phyloP scores from a whole-genome alignment of 2,113 vertebrate species.

The Donacobius atricapilla region DNA sequence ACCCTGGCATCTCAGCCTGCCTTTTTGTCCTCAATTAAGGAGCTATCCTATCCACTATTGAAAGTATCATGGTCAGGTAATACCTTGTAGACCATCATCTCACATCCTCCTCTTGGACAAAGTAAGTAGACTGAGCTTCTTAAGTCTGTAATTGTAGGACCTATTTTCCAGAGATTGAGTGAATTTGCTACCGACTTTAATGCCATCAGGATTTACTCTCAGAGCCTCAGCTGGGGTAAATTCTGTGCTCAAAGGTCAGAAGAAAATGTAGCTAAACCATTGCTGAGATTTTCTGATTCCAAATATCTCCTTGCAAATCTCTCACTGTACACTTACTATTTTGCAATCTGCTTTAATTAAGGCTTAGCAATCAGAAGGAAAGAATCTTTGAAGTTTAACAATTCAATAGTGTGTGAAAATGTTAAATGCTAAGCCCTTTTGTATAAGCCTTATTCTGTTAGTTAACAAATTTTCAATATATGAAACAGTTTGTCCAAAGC shows the following conservation, averaged over 20 bases:
- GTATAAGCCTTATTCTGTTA: not conserved
- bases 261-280: not conserved
- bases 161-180: constrained; percentile 49
- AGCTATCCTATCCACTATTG: not conserved
- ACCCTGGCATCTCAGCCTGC: not conserved
- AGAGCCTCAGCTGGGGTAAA: not conserved
- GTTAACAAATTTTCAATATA: not conserved
- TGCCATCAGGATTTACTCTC: constrained; percentile 42
- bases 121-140: constrained; percentile 49
- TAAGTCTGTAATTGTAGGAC: constrained; percentile 60
- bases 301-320: constrained; percentile 3
- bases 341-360: constrained; percentile 51
- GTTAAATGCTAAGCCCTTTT: constrained; percentile 40
- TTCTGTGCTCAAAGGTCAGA: constrained; percentile 21
- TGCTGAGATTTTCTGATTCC: constrained; percentile 1
- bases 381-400: constrained; percentile 46
- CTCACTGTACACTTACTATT: not conserved
- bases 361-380: constrained; percentile 38
- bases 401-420: constrained; percentile 9
- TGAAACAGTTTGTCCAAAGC: not conserved
- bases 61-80: not conserved
- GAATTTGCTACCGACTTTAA: constrained; percentile 29
- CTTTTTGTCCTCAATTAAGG: not conserved
- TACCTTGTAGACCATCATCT: constrained; percentile 45
- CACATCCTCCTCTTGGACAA: constrained; percentile 20